Evolutionary conservation across 1,140 invertebrate species (phyloP), one percentile per base, ranked within the genome.

Genomic region (Metaphire vulgaris): DNA sequence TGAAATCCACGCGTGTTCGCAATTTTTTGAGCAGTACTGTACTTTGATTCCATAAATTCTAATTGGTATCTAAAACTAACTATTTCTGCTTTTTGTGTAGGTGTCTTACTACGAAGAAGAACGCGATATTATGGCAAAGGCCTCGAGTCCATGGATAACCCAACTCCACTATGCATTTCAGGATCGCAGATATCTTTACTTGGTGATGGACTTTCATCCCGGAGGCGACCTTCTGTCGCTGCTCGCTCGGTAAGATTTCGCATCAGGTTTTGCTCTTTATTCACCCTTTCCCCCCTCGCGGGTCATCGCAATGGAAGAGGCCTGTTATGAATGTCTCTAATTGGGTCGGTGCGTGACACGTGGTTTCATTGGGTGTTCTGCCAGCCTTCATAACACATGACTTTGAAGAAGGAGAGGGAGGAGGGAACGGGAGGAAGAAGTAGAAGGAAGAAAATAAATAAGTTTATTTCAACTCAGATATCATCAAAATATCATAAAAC

Each of bases 131-230:
- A 99, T 99, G 97, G 97, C 97, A 16, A 94, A 99, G 88, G 95
- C 97, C 6, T 96, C 97, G 85, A 98, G 96, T 66, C 93, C 98
- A 82, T 99, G 97, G 97, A 99, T 99, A 83, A 94, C 99, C 6
- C 85, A 88, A 81, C 86, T 88, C 79, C 78, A 74, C 74, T 99
- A 95, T 90, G 96, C 97, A 64, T 99, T 99, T 88, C 97, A 89
- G 83, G 87, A 88, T 79, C 66, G 76, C 30, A 82, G 83, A 28
- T 96, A 95, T 88, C 89, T 99, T 21, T 99, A 99, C 83, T 99
- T 99, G 97, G 96, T 99, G 1, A 99, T 99, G 98, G 98, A 99
- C 85, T 99, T 99, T 82, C 99, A 99, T 96, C 97, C 97, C 64
- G 91, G 98, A 79, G 98, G 98, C 71, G 97, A 99, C 89, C 90